phyloP scores from a whole-genome alignment of 2,888 invertebrate species.

The Lordiphosa fenestrarum region DNA sequence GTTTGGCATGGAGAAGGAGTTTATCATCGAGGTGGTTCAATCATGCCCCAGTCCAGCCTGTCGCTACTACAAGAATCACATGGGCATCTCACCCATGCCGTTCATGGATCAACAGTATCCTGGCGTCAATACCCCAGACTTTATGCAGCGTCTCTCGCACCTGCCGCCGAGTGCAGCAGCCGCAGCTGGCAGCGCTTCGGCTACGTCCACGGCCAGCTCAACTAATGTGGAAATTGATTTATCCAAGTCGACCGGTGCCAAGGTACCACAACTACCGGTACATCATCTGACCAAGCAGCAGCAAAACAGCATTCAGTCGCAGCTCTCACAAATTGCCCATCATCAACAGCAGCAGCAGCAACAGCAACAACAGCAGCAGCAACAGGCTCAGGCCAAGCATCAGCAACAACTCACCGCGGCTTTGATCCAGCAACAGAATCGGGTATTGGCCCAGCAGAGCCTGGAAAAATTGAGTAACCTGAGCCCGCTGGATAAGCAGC shows the following conservation, averaged over 20 bases:
- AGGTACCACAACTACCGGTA: slow-evolving; percentile 61
- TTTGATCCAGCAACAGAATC: slow-evolving; percentile 85
- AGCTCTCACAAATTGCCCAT: slow-evolving; percentile 76
- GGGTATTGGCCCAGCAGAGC: slow-evolving; percentile 83
- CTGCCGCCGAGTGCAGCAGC: slow-evolving; percentile 64
- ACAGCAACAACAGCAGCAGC: slow-evolving; percentile 77
- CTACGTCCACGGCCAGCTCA: slow-evolving; percentile 43
- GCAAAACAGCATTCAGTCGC: slow-evolving; percentile 77
- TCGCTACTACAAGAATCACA: slow-evolving; percentile 91
- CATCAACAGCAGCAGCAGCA: slow-evolving; percentile 83
- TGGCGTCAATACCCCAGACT: slow-evolving; percentile 83
- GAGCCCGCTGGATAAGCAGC: slow-evolving; percentile 82
- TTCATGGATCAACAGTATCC: slow-evolving; percentile 80
- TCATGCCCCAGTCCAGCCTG: slow-evolving; percentile 94
- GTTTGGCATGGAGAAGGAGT: slow-evolving; percentile 91
- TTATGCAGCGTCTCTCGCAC: slow-evolving; percentile 84
- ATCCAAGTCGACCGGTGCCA: slow-evolving; percentile 68
- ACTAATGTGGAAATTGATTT: slow-evolving; percentile 76
- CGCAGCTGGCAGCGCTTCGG: slow-evolving; percentile 49
- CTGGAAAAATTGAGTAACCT: slow-evolving; percentile 84
- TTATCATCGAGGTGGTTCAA: slow-evolving; percentile 92
- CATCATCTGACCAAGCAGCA: slow-evolving; percentile 79
- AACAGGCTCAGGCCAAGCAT: slow-evolving; percentile 80
- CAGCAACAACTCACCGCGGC: slow-evolving; percentile 85
- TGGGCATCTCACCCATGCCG: slow-evolving; percentile 82